These are phyloP conservation scores for Ophion ventricosus DNA, from an alignment of 2,888 invertebrate species.

Conservation along the genomic window DNA sequence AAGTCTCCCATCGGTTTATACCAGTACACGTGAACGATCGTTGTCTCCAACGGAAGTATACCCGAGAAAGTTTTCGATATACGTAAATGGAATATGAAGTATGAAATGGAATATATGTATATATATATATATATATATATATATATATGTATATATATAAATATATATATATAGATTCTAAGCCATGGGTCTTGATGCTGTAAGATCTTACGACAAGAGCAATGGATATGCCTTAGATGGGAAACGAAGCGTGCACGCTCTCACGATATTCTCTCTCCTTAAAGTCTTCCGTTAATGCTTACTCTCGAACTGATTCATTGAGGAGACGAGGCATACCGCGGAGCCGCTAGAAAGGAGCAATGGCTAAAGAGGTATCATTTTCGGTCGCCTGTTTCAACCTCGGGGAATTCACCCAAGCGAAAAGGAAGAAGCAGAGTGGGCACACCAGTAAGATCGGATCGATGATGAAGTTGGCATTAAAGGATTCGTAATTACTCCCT, in stretches of 20 bases:
- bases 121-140: background rate
- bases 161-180: slow-evolving; percentile 14
- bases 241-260: slow-evolving; percentile 21
- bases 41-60: slow-evolving; percentile 14
- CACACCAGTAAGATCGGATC: slow-evolving; percentile 71
- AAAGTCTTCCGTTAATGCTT: slow-evolving; percentile 34
- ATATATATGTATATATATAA: background rate
- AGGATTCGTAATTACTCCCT: slow-evolving; percentile 79
- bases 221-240: slow-evolving; percentile 29
- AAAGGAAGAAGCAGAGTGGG: slow-evolving; percentile 57
- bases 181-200: slow-evolving; percentile 15
- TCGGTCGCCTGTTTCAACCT: slow-evolving; percentile 24
- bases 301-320: slow-evolving; percentile 28
- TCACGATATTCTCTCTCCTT: slow-evolving; percentile 11
- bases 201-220: slow-evolving; percentile 25
- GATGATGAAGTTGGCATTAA: slow-evolving; percentile 67
- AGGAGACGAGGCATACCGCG: slow-evolving; percentile 22
- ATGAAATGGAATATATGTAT: slow-evolving; percentile 6
- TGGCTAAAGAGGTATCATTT: slow-evolving; percentile 23
- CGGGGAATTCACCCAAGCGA: slow-evolving; percentile 19
- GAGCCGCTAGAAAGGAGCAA: slow-evolving; percentile 7
- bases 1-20: slow-evolving; percentile 7
- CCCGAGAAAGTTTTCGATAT: slow-evolving; percentile 28
- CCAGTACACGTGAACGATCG: slow-evolving; percentile 17
- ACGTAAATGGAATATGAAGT: slow-evolving; percentile 36